Evolutionary conservation across 2,113 vertebrate genomes (phyloP).

Genomic region (Trinectes maculatus): DNA sequence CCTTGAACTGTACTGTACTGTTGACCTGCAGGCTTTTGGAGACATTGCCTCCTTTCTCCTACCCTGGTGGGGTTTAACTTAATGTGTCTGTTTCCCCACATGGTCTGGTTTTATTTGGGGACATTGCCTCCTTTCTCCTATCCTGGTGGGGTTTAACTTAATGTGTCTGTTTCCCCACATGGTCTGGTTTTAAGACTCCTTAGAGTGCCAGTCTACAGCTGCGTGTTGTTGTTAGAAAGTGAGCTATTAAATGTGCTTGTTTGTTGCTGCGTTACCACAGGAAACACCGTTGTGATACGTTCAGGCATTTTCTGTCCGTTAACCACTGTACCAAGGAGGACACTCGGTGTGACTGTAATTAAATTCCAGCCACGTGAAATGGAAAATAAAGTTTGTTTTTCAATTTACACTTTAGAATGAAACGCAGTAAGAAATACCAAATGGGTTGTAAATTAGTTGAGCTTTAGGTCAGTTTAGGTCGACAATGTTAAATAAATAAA

Average conservation of each 20-base stretch:
- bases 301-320: neutral
- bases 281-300: constrained; percentile 19
- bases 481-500: too few relatives aligned
- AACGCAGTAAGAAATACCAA: neutral
- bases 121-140: constrained; percentile 49
- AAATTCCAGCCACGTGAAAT: too few relatives aligned
- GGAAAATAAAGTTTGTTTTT: too few relatives aligned
- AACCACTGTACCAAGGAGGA: neutral
- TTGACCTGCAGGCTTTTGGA: constrained; percentile 43
- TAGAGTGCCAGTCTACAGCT: constrained; percentile 30
- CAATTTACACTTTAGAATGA: neutral
- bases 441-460: neutral
- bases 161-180: constrained; percentile 60
- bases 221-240: constrained; percentile 47
- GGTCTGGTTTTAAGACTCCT: constrained; percentile 54
- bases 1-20: constrained; percentile 16
- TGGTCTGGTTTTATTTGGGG: too few relatives aligned
- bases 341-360: neutral
- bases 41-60: constrained; percentile 50
- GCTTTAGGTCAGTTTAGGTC: neutral
- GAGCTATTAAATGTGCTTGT: constrained; percentile 46
- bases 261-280: constrained; percentile 51
- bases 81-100: constrained; percentile 59
- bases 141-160: constrained; percentile 27
- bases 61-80: constrained; percentile 25